Base-by-base conservation (phyloP, 2,113 vertebrate species). In the Gallinago media region DNA sequence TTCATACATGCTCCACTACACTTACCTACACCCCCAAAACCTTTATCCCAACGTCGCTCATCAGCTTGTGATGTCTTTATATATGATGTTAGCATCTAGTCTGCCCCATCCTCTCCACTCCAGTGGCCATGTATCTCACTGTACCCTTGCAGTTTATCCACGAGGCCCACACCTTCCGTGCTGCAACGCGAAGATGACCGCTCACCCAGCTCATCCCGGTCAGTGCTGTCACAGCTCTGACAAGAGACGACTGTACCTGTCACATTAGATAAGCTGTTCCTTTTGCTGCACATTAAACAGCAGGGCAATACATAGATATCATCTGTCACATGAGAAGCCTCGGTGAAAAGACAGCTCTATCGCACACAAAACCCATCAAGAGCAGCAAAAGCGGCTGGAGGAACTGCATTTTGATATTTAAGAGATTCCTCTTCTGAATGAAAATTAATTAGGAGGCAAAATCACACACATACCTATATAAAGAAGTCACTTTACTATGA, bases 201-300 rank as follows among this genome's bases (percentile, higher is more conserved):
- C 88, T 89, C 90, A 96, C 81, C 85, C 96, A 93, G 61, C 92
- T 85, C 94, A 97, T 91, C 88, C 92, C 78, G 96, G 92, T 87
- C 96, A 96, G 79, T 42, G 18, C 95, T 84, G 94, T 78, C 95
- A 94, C 85, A 84, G 92, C 65, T 92, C 17, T 95, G 94, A 96
- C 96, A 97, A 88, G 85, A 78, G 68, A 72, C 12, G 20, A 90
- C 94, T 89, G 92, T 95, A 94, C 88, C 94, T 96, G 96, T 92
- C 94, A 95, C 91, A 65, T 93, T 72, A 97, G 96, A 96, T 96
- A 96, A 97, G 72, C 83, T 61, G 84, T 46, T 66, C 94, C 82
- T 71, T 96, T 97, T 96, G 91, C 92, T 78, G 86, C 88, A 26
- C 79, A 58, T 94, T 96, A 94, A 96, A 72, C 73, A 67, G 83